A percentile compares a stretch with the other conserved stretches of the same genome.
These are phyloP conservation scores for Sitophilus oryzae DNA, from an alignment of 1,140 invertebrate species.

Conservation along the genomic window DNA sequence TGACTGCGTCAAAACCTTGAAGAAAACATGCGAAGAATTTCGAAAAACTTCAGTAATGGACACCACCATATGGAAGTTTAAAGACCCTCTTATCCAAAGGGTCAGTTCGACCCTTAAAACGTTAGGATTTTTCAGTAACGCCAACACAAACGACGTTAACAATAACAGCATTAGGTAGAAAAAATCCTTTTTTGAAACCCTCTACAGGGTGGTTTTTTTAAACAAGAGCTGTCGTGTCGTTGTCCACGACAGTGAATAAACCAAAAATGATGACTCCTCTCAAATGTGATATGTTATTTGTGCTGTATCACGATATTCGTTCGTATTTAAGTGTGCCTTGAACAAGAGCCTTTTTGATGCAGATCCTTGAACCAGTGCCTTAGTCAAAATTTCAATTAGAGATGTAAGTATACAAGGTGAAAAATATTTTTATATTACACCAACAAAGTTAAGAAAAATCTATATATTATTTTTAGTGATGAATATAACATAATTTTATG, in stretches of 20 bases:
- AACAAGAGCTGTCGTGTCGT: neutral
- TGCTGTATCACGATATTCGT: too few relatives aligned
- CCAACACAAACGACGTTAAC: conserved; percentile 4
- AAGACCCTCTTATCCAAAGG: conserved; percentile 63
- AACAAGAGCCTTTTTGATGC: too few relatives aligned
- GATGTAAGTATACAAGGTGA: too few relatives aligned
- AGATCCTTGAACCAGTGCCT: too few relatives aligned
- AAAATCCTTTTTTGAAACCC: neutral
- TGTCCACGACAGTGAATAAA: neutral
- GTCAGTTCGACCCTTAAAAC: conserved; percentile 63
- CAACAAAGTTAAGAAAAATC: too few relatives aligned
- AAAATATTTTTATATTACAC: too few relatives aligned
- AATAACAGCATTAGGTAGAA: conserved; percentile 20
- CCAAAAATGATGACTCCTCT: neutral
- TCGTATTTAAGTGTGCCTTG: too few relatives aligned
- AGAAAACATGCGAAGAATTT: conserved; percentile 78
- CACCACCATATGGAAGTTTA: conserved; percentile 83
- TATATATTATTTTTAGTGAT: too few relatives aligned
- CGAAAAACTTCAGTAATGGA: conserved; percentile 77
- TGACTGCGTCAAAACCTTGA: conserved; percentile 84
- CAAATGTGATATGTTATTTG: neutral
- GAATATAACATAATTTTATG: too few relatives aligned
- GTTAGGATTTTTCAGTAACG: conserved; percentile 62
- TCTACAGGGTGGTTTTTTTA: neutral
- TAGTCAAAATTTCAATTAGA: too few relatives aligned